Evolutionary conservation across 2,888 invertebrate species (phyloP), one percentile per base, ranked within the genome.

Genomic region (Cryptocephalus primarius): DNA sequence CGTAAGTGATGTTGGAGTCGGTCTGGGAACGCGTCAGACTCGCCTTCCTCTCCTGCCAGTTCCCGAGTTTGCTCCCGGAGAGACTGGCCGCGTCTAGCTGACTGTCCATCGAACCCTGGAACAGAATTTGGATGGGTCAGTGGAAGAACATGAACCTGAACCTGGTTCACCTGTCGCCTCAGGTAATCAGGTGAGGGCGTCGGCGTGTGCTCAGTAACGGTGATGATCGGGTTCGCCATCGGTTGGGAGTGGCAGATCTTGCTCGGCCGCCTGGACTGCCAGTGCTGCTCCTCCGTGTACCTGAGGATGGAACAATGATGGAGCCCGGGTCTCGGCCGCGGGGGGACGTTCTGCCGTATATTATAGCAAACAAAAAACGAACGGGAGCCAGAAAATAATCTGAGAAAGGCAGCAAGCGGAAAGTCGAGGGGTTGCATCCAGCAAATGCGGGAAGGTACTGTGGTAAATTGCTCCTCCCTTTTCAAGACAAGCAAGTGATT

Each of bases 141-240:
- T 9, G 11, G 39, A 47, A 22, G 9, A 8, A 32, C 14, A 9
- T 12, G 14, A 42, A 41, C 32, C 32, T 40, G 9, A 34, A 34
- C 33, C 39, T 11, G 34, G 10, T 8, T 52, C 60, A 84, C 85
- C 72, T 83, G 89, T 73, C 87, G 75, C 62, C 83, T 82, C 55
- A 88, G 75, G 62, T 84, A 89, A 66, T 92, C 91, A 0, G 91
- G 91, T 1, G 91, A 91, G 1, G 91, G 90, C 4, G 88, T 83
- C 0, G 94, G 94, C 1, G 93, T 93, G 63, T 95, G 94, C 64
- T 95, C 93, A 1, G 96, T 96, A 8, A 96, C 93, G 1, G 94
- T 95, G 48, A 96, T 96, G 45, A 95, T 95, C 0, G 96, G 96
- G 71, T 92, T 92, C 45, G 88, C 82, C 50, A 86, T 83, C 54